These are phyloP conservation scores for Acinonyx jubatus DNA, from an alignment of 2,113 vertebrate species.

Conservation along the genomic window DNA sequence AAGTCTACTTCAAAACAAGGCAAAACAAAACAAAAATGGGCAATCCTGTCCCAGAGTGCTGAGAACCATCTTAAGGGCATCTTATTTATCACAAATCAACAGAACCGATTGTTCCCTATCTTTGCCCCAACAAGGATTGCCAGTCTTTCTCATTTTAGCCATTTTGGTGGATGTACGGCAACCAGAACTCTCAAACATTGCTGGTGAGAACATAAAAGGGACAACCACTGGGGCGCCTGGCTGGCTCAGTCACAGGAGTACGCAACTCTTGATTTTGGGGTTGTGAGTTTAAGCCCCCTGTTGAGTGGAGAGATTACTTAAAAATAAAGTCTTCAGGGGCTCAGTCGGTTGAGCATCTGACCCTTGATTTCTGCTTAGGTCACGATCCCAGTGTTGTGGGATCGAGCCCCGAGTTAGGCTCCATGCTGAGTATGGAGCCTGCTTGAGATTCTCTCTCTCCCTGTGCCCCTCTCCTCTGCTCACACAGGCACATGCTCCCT, in stretches of 20 bases:
- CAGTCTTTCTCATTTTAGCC: neutral
- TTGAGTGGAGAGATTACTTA: too few species aligned
- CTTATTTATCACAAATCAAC: neutral
- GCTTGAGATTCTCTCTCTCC: too few species aligned
- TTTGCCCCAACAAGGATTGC: neutral
- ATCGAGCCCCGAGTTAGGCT: too few species aligned
- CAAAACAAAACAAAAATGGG: neutral
- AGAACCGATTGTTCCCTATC: neutral
- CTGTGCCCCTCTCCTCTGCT: too few species aligned
- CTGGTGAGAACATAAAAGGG: neutral
- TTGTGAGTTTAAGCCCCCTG: neutral
- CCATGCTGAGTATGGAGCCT: too few species aligned
- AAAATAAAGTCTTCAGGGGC: too few species aligned
- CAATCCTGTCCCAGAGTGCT: neutral
- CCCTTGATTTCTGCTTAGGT: too few species aligned
- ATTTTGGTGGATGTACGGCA: neutral
- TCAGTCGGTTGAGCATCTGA: too few species aligned
- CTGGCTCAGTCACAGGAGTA: neutral
- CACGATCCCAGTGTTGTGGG: too few species aligned
- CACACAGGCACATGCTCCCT: too few species aligned
- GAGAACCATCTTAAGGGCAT: neutral
- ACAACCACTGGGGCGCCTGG: neutral
- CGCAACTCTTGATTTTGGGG: neutral
- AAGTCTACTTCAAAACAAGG: neutral
- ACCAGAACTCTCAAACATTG: neutral